Conservation (phyloP, 35 echinoderm and acorn worm genomes). For the Apostichopus japonicus region DNA sequence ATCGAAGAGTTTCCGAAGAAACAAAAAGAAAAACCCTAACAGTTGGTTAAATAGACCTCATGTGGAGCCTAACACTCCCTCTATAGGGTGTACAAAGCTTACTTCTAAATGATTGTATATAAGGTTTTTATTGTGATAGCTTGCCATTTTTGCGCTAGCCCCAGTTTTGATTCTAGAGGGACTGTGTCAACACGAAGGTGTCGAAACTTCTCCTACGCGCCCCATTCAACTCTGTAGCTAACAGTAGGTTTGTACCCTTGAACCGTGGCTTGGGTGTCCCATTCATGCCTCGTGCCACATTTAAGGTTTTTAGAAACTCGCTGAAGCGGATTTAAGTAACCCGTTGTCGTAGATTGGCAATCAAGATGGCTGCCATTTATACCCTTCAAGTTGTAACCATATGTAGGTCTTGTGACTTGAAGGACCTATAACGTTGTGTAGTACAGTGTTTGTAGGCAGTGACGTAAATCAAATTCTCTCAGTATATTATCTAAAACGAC, state of each 20-base stretch:
- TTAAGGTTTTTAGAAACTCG: not conserved
- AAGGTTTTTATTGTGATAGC: slow-evolving; percentile 41
- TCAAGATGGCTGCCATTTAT: slow-evolving; percentile 21
- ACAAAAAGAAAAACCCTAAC: slow-evolving; percentile 16
- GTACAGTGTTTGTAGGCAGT: not conserved
- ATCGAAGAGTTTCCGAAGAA: slow-evolving; percentile 9
- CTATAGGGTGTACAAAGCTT: slow-evolving; percentile 11
- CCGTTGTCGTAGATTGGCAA: not conserved
- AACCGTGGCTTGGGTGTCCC: not conserved
- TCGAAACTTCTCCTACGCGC: slow-evolving; percentile 19
- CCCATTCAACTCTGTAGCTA: not conserved
- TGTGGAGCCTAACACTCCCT: not conserved
- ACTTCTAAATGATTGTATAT: not conserved
- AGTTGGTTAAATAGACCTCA: slow-evolving; percentile 35
- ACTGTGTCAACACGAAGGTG: slow-evolving; percentile 8
- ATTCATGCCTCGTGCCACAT: slow-evolving; percentile 40
- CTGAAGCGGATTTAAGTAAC: slow-evolving; percentile 20
- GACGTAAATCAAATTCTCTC: too few species aligned
- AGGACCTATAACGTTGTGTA: not conserved
- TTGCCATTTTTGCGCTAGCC: not conserved
- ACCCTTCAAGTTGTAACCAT: not conserved
- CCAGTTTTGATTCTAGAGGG: slow-evolving; percentile 50
- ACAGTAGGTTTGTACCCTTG: slow-evolving; percentile 30
- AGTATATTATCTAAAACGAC: not conserved
- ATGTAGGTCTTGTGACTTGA: slow-evolving; percentile 4